Evolutionary conservation across 2,888 invertebrate species (phyloP), one percentile per base, ranked within the genome.

Genomic region (Molanna angustata): DNA sequence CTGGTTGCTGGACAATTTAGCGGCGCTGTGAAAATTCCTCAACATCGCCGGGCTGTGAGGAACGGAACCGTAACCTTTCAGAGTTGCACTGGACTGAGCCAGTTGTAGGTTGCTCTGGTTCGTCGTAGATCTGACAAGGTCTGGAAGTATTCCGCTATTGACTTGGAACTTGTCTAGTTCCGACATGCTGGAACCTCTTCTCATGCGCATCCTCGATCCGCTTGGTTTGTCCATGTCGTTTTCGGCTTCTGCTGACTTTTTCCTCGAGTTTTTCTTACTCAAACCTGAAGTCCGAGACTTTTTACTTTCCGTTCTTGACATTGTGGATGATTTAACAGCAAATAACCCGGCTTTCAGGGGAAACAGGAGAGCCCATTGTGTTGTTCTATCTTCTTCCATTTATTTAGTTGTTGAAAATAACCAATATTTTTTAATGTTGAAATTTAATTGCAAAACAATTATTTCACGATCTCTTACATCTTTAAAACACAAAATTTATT

Each of bases 161-260:
- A 21, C 27, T 47, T 56, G 56, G 21, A 86, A 67, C 65, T 84
- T 85, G 66, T 86, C 86, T 63, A 88, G 73, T 62, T 88, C 86
- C 2, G 86, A 86, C 70, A 87, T 75, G 61, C 86, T 86, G 0
- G 86, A 86, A 0, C 86, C 85, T 1, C 87, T 78, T 3, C 86
- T 80, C 60, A 86, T 84, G 41, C 79, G 74, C 41, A 80, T 69
- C 11, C 81, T 71, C n/a, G 43, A 52, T 6, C 58, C 56, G 9
- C 39, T 44, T 9, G 57, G 52, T 33, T 56, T 63, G 18, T 54
- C 63, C 22, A 58, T 57, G 35, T 65, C 63, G 40, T 62, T 61
- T 21, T 58, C 58, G n/a, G 46, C 49, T 33, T 55, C 53, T 4
- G 48, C 40, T 2, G 55, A 44, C 48, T 50, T 66, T 52, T 66